Percentiles rank a stretch among this genome's conserved stretches.
Evolutionary conservation across 2,113 vertebrate species (phyloP).

Genomic region (Crotophaga sulcirostris): DNA sequence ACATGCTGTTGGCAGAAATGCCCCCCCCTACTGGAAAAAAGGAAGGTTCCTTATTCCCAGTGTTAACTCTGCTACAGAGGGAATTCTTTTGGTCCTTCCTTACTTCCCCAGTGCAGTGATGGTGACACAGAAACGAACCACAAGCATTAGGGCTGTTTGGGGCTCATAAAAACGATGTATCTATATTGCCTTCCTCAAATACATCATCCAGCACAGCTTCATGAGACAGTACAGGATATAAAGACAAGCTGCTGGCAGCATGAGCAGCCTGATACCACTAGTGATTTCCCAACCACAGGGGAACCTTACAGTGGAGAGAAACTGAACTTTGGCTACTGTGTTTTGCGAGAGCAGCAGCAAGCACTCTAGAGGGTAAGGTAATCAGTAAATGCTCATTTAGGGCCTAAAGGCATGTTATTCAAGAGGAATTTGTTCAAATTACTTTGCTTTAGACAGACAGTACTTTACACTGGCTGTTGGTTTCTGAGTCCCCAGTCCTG

Average conservation of each 20-base stretch:
- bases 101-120: not conserved
- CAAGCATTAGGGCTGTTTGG: not conserved
- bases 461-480: not conserved
- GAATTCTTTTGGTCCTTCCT: not conserved
- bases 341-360: rapidly evolving
- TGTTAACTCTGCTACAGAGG: not conserved
- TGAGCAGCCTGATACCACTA: not conserved
- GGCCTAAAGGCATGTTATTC: not conserved
- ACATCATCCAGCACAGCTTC: not conserved
- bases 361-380: not conserved
- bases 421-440: not conserved
- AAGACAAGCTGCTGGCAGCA: not conserved
- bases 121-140: not conserved
- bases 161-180: not conserved
- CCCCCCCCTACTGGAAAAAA: not conserved
- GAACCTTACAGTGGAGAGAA: not conserved
- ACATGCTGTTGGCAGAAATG: not conserved
- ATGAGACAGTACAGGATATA: not conserved
- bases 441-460: not conserved
- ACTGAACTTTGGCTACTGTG: not conserved
- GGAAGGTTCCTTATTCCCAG: not conserved
- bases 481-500: not conserved
- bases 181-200: not conserved
- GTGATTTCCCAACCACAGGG: not conserved
- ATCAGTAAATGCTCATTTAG: not conserved